Percentiles rank a stretch among this genome's conserved stretches.
Conservation (phyloP, 2,888 invertebrate genomes). For the Dorcus hopei region DNA sequence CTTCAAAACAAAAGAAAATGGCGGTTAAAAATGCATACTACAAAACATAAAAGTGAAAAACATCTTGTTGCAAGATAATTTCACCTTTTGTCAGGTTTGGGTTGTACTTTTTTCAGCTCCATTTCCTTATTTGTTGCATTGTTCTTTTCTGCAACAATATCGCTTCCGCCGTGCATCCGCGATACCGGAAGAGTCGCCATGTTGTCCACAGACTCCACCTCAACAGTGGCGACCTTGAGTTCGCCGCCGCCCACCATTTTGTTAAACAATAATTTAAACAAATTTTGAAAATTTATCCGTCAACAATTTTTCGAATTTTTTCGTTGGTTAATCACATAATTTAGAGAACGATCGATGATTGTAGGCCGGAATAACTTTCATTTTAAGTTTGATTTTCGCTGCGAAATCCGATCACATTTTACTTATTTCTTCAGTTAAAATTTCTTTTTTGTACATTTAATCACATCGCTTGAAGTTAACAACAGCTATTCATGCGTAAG, state of each 20-base stretch:
- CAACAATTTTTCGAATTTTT: not conserved
- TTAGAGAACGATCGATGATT: conserved; percentile 18
- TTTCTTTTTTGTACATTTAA: conserved; percentile 1
- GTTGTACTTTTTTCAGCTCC: conserved; percentile 82
- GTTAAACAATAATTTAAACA: conserved; percentile 17
- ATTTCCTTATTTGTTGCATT: conserved; percentile 82
- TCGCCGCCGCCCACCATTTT: conserved; percentile 68
- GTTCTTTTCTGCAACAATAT: conserved; percentile 76
- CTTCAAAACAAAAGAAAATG: too few species aligned
- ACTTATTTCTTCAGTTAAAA: conserved; percentile 4
- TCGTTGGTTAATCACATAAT: conserved; percentile 19
- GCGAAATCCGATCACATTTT: not conserved
- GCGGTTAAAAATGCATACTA: not conserved
- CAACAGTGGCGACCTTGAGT: conserved; percentile 86
- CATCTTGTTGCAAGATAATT: not conserved
- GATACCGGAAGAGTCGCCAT: conserved; percentile 87
- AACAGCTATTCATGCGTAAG: not conserved
- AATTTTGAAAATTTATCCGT: not conserved
- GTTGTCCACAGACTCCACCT: conserved; percentile 82
- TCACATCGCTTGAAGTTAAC: not conserved
- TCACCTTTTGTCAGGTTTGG: conserved; percentile 80
- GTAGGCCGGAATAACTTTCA: conserved; percentile 21
- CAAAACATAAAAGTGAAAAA: not conserved
- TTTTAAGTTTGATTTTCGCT: not conserved
- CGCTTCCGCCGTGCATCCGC: conserved; percentile 68